Percentiles rank a stretch among this genome's conserved stretches.
Conservation (phyloP, 2,888 invertebrate species). For the Noctua janthe region DNA sequence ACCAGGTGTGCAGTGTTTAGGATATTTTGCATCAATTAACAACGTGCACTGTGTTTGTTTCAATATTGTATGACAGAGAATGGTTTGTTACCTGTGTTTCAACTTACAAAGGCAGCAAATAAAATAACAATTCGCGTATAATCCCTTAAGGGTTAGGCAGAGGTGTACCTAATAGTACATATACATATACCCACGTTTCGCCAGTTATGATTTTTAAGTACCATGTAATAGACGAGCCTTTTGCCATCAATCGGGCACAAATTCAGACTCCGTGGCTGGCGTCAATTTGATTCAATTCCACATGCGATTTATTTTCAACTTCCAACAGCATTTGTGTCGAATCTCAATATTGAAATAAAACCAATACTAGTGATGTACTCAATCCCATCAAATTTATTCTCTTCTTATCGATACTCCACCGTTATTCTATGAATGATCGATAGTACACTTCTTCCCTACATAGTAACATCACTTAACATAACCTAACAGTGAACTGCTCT, state of each 20-base stretch:
- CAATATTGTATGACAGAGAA: neutral
- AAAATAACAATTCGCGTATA: too few relatives aligned
- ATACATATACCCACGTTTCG: too few relatives aligned
- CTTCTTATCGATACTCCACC: conserved; percentile 33
- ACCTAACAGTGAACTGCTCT: conserved; percentile 45
- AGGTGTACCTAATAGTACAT: too few relatives aligned
- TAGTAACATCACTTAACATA: conserved; percentile 52
- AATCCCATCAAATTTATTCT: neutral
- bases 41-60: conserved; percentile 3
- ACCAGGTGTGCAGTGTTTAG: conserved; percentile 61
- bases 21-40: conserved; percentile 42
- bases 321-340: neutral
- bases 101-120: neutral
- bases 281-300: neutral
- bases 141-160: too few relatives aligned
- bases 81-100: neutral
- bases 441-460: conserved; percentile 44
- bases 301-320: neutral
- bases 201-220: too few relatives aligned
- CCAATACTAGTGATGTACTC: conserved; percentile 8
- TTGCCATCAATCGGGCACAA: too few relatives aligned
- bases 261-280: too few relatives aligned
- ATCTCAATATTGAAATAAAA: neutral
- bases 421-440: conserved; percentile 39
- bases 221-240: too few relatives aligned